A percentile compares a stretch with the other conserved stretches of the same genome.
These are phyloP conservation scores for Pyralis farinalis DNA, from an alignment of 2,888 invertebrate genomes.

Conservation along the genomic window DNA sequence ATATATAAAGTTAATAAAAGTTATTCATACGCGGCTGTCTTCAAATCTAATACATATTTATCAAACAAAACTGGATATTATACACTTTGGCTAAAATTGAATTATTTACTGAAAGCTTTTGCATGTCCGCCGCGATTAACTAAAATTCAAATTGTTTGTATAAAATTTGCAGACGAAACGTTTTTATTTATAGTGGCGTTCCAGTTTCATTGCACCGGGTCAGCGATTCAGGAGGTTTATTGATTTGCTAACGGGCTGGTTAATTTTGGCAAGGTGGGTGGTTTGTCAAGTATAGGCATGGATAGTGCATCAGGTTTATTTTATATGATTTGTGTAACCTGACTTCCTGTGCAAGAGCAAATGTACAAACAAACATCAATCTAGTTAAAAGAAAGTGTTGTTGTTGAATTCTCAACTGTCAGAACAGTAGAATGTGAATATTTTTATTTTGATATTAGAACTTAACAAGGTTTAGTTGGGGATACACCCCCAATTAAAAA, in stretches of 20 bases:
- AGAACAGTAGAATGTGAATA: too few relatives aligned
- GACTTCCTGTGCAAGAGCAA: too few relatives aligned
- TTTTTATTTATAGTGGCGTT: constrained; percentile 65
- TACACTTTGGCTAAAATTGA: constrained; percentile 3
- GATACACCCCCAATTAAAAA: too few relatives aligned
- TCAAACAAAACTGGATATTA: background rate
- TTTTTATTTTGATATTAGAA: too few relatives aligned
- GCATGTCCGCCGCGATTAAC: constrained; percentile 38
- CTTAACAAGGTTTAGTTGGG: too few relatives aligned
- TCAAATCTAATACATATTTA: background rate
- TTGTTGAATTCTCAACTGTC: too few relatives aligned
- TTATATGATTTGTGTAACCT: too few relatives aligned
- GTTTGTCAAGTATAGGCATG: constrained; percentile 12
- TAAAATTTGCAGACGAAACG: constrained; percentile 52
- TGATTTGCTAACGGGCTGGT: constrained; percentile 65
- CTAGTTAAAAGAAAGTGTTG: too few relatives aligned
- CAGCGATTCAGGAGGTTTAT: constrained; percentile 65
- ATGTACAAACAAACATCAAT: too few relatives aligned
- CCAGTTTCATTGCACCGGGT: constrained; percentile 66
- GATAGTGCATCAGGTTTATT: too few relatives aligned
- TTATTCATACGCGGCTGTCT: background rate
- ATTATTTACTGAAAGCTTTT: constrained; percentile 44
- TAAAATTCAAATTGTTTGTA: constrained; percentile 53
- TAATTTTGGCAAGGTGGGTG: constrained; percentile 66
- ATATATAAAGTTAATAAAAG: too few relatives aligned